phyloP scores from a whole-genome alignment of 2,888 invertebrate genomes.

The Lampropteryx suffumata region DNA sequence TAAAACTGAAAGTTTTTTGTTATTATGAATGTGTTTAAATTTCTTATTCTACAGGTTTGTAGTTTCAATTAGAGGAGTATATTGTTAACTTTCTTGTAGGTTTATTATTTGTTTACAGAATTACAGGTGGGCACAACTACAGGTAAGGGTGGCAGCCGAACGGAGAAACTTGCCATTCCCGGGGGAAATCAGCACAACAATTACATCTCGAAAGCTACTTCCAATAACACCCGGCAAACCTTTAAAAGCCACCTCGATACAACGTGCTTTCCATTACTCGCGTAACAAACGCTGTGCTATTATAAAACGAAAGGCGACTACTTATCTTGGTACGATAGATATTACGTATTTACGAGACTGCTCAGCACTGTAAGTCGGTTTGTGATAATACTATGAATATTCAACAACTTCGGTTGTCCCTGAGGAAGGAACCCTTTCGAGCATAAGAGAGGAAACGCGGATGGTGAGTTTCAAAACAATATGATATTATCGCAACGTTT shows the following conservation, averaged over 20 bases:
- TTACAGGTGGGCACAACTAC: conserved; percentile 46
- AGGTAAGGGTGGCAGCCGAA: conserved; percentile 51
- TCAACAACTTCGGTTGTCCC: conserved; percentile 70
- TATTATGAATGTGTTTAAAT: not conserved
- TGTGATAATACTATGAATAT: conserved; percentile 79
- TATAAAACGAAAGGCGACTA: conserved; percentile 47
- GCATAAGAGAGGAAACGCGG: conserved; percentile 78
- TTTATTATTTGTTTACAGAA: conserved; percentile 23
- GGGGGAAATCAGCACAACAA: conserved; percentile 79
- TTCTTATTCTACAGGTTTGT: not conserved
- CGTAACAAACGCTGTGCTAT: conserved; percentile 39
- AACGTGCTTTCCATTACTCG: conserved; percentile 44
- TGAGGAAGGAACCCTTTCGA: conserved; percentile 75
- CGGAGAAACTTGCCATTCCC: conserved; percentile 61
- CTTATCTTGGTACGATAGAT: conserved; percentile 57
- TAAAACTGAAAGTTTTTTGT: too few species aligned
- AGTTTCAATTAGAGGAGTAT: not conserved
- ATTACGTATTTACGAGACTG: conserved; percentile 69
- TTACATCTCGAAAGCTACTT: conserved; percentile 75
- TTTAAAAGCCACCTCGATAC: conserved; percentile 56
- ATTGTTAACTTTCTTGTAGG: not conserved
- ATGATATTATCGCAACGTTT: conserved; percentile 80
- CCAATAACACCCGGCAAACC: conserved; percentile 68
- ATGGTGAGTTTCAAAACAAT: conserved; percentile 79
- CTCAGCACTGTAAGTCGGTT: conserved; percentile 73